Percentiles rank a stretch among this genome's conserved stretches.
Conservation (phyloP, 2,888 invertebrate genomes). For the Tupiocoris notatus region DNA sequence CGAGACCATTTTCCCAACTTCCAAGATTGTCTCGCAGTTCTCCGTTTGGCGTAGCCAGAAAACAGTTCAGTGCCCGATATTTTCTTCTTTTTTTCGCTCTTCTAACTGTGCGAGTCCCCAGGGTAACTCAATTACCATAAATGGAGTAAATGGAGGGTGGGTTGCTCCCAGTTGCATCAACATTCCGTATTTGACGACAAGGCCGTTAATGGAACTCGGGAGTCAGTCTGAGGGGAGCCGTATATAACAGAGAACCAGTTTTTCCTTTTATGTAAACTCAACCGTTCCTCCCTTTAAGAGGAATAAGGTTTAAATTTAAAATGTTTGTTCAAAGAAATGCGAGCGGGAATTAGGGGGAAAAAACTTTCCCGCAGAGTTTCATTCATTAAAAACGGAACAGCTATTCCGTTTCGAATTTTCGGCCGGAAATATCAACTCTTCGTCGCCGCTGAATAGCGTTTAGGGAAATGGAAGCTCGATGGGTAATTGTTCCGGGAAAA, state of each 20-base stretch:
- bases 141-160: constrained; percentile 6
- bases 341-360: not conserved
- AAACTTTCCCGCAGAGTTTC: not conserved
- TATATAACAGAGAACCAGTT: not conserved
- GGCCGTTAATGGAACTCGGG: constrained; percentile 7
- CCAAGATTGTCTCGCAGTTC: not conserved
- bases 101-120: not conserved
- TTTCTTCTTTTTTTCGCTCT: not conserved
- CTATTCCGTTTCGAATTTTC: not conserved
- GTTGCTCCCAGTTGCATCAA: constrained; percentile 6
- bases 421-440: too few species aligned
- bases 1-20: not conserved
- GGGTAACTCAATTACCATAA: constrained; percentile 5
- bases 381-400: not conserved
- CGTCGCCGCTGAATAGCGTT: too few species aligned
- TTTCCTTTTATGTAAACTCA: not conserved
- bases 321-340: not conserved
- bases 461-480: too few species aligned
- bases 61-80: not conserved
- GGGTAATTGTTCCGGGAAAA: too few species aligned
- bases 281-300: not conserved
- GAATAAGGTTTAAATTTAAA: not conserved
- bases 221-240: constrained; percentile 5
- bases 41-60: not conserved
- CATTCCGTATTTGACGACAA: constrained; percentile 11